phyloP scores from a whole-genome alignment of 2,113 vertebrate species.

The Chloroceryle aenea region DNA sequence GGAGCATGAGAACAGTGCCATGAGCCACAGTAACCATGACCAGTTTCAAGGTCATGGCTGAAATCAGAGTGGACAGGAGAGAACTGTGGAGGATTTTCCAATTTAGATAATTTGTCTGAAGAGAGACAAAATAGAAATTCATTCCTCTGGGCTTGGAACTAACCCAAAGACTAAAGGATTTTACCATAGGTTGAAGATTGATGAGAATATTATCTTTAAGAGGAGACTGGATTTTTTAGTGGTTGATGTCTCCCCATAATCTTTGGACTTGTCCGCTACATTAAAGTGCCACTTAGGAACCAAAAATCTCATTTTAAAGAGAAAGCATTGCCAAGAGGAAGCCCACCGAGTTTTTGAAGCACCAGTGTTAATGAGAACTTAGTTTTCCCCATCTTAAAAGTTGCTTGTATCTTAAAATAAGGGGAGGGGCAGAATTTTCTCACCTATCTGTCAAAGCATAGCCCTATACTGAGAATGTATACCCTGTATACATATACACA shows the following conservation, averaged over 20 bases:
- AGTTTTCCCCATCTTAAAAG: background rate
- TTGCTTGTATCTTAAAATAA: background rate
- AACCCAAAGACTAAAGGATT: background rate
- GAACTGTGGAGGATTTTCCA: background rate
- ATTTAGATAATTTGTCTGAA: background rate
- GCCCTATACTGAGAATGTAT: background rate
- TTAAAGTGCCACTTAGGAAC: background rate
- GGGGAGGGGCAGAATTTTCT: background rate
- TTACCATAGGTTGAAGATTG: background rate
- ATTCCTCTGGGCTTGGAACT: background rate
- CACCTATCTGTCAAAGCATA: background rate
- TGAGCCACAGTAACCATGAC: background rate
- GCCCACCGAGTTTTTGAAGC: background rate
- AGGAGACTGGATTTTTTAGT: background rate
- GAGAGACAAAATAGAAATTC: background rate
- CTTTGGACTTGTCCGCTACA: background rate
- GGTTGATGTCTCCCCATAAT: background rate
- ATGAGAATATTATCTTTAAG: background rate
- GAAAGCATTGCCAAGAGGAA: background rate
- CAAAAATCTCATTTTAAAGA: background rate
- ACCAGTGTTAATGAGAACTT: background rate
- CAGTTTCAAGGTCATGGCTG: fast-evolving
- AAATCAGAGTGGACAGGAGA: background rate
- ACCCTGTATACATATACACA: background rate
- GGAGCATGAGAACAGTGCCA: background rate